phyloP scores from a whole-genome alignment of 2,888 invertebrate genomes.

The Gortyna flavago region DNA sequence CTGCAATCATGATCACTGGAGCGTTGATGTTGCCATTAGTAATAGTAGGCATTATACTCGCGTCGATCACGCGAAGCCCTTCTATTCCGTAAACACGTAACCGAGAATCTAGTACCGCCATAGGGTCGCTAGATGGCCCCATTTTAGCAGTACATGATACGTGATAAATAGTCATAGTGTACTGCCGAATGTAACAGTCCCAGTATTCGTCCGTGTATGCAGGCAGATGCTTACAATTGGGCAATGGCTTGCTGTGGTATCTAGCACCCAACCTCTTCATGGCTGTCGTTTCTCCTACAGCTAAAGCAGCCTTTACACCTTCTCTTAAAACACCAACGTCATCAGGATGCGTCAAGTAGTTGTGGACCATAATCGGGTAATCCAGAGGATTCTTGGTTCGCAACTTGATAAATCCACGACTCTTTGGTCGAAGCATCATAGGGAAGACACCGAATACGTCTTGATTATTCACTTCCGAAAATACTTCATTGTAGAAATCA shows the following conservation, averaged over 20 bases:
- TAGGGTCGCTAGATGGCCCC: slow-evolving; percentile 94
- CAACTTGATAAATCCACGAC: slow-evolving; percentile 94
- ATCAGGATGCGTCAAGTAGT: slow-evolving; percentile 96
- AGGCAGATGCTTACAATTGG: slow-evolving; percentile 95
- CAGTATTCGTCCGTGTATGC: slow-evolving; percentile 95
- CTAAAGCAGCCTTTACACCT: slow-evolving; percentile 96
- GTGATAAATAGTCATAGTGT: slow-evolving; percentile 97
- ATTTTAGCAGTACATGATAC: slow-evolving; percentile 96
- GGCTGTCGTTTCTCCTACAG: slow-evolving; percentile 94
- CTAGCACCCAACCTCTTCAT: slow-evolving; percentile 94
- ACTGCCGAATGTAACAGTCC: slow-evolving; percentile 95
- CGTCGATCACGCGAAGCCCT: slow-evolving; percentile 95
- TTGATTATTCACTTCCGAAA: slow-evolving; percentile 92
- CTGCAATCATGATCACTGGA: slow-evolving; percentile 96
- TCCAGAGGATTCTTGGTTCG: slow-evolving; percentile 92
- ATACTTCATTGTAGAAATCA: slow-evolving; percentile 94
- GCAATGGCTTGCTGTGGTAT: slow-evolving; percentile 93
- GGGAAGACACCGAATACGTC: slow-evolving; percentile 96
- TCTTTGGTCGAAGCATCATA: slow-evolving; percentile 97
- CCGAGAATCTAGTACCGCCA: slow-evolving; percentile 95
- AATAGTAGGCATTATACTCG: slow-evolving; percentile 96
- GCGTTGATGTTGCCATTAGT: slow-evolving; percentile 97
- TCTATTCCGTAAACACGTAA: slow-evolving; percentile 94
- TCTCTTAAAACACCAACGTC: slow-evolving; percentile 96
- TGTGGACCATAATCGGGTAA: slow-evolving; percentile 97